Base-by-base conservation (phyloP, 2,888 invertebrate species). In the Odontomyia ornata region DNA sequence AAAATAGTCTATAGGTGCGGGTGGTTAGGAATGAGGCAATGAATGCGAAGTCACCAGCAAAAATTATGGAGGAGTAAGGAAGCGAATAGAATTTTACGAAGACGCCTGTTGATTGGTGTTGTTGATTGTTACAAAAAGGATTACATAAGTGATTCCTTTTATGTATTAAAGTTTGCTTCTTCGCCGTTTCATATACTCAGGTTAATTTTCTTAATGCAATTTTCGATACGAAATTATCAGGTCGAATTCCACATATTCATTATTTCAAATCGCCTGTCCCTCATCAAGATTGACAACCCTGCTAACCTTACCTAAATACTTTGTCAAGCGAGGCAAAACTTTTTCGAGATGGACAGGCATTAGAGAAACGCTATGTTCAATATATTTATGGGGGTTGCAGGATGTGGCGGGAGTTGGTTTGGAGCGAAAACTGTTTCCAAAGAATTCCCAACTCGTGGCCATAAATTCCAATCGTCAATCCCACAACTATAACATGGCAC, bases 391-490 rank as follows among this genome's bases (percentile, higher is more conserved):
- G 52, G 18, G 52, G 52, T 15, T n/a, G 52, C 60, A 60, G 7
- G 23, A 60, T 60, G 15, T 3, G 15, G 23, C 9, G 23, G 23
- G 60, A 21, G 43, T 18, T 30, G 65, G 52, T 52, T 52, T 3
- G 52, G 52, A 52, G 21, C 69, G 69, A 69, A 65, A 69, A 69
- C 69, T 69, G 69, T 30, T n/a, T n/a, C 23, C 28, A 60, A 73
- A 57, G 73, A 73, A 73, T 73, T 65, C 76, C 76, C 65, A 65
- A 67, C 76, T 67, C 67, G 69, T 69, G 73, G 77, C 78, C 77
- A 79, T 79, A 79, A 79, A 79, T 79, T 79, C 78, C 79, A 79
- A 79, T 79, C 78, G 79, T 79, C 79, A 79, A 79, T 79, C 78
- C 78, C 78, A 79, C 78, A 79, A 78, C 78, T 78, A 78, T 79